Percentiles rank a stretch among this genome's conserved stretches.
Conservation (phyloP, 2,888 invertebrate genomes). For the Eumerus sabulonum region DNA sequence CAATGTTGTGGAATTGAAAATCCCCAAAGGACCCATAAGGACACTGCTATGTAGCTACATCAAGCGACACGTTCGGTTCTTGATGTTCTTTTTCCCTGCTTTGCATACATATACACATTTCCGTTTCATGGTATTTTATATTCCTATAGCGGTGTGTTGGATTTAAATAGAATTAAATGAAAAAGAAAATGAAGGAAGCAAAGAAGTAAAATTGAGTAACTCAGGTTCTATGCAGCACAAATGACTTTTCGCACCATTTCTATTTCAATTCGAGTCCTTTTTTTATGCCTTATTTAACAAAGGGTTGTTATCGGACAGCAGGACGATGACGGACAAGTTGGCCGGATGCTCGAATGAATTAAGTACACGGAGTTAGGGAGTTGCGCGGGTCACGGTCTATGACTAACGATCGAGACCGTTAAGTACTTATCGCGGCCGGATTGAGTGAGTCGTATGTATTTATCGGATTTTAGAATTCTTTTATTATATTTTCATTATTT, state of each 20-base stretch:
- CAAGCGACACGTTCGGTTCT: no score
- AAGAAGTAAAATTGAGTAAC: constrained; percentile 22
- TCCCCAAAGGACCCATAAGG: constrained; percentile 62
- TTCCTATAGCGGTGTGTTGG: constrained; percentile 8
- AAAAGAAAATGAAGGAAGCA: constrained; percentile 2
- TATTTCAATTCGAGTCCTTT: constrained; percentile 65
- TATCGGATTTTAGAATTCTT: constrained; percentile 7
- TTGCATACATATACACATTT: constrained; percentile 14
- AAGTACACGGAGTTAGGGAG: constrained; percentile 44
- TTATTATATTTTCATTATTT: constrained; percentile 11
- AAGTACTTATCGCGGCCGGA: constrained; percentile 37
- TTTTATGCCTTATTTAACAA: constrained; percentile 66
- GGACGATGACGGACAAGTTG: not conserved
- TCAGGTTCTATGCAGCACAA: constrained; percentile 55
- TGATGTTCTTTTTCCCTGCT: constrained; percentile 18
- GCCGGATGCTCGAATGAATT: constrained; percentile 48
- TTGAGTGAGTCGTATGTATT: constrained; percentile 29
- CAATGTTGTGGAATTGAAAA: constrained; percentile 67
- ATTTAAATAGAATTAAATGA: constrained; percentile 58
- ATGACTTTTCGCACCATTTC: constrained; percentile 66
- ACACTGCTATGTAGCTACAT: constrained; percentile 2
- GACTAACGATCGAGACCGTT: constrained; percentile 21
- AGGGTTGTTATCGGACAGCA: constrained; percentile 38
- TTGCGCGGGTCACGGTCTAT: constrained; percentile 52
- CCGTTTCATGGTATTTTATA: constrained; percentile 4